Base-by-base conservation (phyloP, 2,888 invertebrate genomes). In the Leptopilina myrica region DNA sequence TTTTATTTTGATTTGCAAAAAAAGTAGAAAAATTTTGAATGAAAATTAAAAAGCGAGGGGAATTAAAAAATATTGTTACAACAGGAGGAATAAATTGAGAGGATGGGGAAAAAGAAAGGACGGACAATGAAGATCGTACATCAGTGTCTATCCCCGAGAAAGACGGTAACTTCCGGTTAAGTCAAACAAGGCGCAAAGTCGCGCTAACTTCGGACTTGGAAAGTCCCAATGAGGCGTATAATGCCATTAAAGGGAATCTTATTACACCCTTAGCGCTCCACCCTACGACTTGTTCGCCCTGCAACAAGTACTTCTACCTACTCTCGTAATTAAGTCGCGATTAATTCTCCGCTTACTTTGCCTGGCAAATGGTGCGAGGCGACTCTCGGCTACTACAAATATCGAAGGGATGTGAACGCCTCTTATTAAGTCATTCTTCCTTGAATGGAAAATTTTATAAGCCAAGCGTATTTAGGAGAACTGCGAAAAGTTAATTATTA, bases 171-270 rank as follows among this genome's bases (percentile, higher is more conserved):
- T 91, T 91, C 87, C 88, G 88, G 89, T 90, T 91, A 90, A 91
- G 90, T 89, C 90, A 89, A 91, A 91, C 88, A 89, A 87, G 86
- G 85, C 86, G 87, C 84, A 88, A 88, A 89, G 89, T 89, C 90
- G 86, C 80, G 82, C 84, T 82, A 91, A 89, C 87, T 91, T 89
- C 83, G 88, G 87, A 90, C 91, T 91, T 90, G 87, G 86, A 88
- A 90, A 91, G 90, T 91, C 88, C 89, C 91, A 91, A 91, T 91
- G 91, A 91, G 91, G 90, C 91, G 90, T 91, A 89, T 91, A 91
- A 91, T 88, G 90, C 90, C 91, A 91, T 91, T 91, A 91, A 90
- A 90, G 90, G 87, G 87, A 91, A 91, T 91, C 91, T 91, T 90
- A 90, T 91, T 91, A 91, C 88, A 88, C 85, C 88, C 87, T 85